Evolutionary conservation across 2,888 invertebrate genomes (phyloP), one percentile per base, ranked within the genome.

Genomic region (Chymomyza caudatula): DNA sequence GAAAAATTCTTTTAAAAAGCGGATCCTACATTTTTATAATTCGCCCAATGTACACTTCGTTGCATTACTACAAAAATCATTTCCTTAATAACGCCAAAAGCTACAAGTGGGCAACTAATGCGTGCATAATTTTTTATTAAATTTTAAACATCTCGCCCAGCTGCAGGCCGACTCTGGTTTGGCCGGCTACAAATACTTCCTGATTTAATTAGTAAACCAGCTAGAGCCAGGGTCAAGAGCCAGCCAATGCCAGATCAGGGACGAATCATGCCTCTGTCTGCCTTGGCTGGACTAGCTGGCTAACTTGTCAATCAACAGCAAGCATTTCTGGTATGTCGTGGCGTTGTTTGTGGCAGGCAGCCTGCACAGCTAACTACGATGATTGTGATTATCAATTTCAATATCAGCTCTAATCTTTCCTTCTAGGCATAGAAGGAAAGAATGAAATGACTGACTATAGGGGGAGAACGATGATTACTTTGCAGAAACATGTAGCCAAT

Each of bases 51-150:
- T 69, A 15, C 17, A 47, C 37, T 37, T 37, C 5, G 37, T 37
- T 37, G n/a, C n/a, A n/a, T n/a, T n/a, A n/a, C n/a, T n/a, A n/a
- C n/a, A 52, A 60, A 69, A 80, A 71, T 67, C 76, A 82, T 85
- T 82, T 82, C 86, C 86, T 82, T 82, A 76, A 84, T 82, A 76
- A 67, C 74, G 66, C 52, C 37, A 59, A 59, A 47, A 44, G 55
- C 61, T 55, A 19, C 52, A 53, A 53, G 22, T 47, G 20, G 20
- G 55, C 20, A 65, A 69, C 86, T 86, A 81, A 81, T 81, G 81
- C 85, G 81, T 81, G 86, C 86, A 81, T 81, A 81, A 86, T 81
- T 81, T 86, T 86, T 86, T 84, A 86, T 82, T 84, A 84, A 84
- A 84, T 82, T 84, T 86, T 81, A 73, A 75, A 80, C 78, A 78